phyloP scores from a whole-genome alignment of 2,888 invertebrate genomes.

The Neelides folsomi region DNA sequence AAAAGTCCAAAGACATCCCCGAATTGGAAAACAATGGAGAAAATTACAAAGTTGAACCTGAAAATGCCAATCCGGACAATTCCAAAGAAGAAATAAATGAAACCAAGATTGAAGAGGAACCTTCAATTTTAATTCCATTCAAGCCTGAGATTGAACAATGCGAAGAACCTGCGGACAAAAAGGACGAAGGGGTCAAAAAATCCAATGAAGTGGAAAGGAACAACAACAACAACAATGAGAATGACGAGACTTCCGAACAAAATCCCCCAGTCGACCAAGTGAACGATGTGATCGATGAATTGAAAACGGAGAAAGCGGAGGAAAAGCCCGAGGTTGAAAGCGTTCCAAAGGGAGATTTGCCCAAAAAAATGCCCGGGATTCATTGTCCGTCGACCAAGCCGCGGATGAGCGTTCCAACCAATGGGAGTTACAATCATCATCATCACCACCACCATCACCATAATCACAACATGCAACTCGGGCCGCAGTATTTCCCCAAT shows the following conservation, averaged over 20 bases:
- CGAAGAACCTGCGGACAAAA: background rate
- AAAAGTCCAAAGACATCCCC: no score
- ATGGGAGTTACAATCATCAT: slow-evolving; percentile 5
- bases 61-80: no score
- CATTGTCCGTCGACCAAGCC: background rate
- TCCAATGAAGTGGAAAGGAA: background rate
- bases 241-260: background rate
- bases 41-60: no score
- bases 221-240: background rate
- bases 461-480: slow-evolving; percentile 9
- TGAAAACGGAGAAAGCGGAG: slow-evolving; percentile 1
- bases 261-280: no score
- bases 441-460: slow-evolving; percentile 10
- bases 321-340: background rate
- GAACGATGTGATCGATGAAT: no score
- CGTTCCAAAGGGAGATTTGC: background rate
- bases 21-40: no score
- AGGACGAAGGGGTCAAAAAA: background rate
- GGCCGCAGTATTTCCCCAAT: background rate
- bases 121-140: no score
- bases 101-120: no score
- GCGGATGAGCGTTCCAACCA: background rate
- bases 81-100: no score
- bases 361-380: background rate
- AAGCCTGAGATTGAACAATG: no score